A percentile compares a stretch with the other conserved stretches of the same genome.
phyloP scores from a whole-genome alignment of 1,140 invertebrate genomes.

The Gryllus bimaculatus region DNA sequence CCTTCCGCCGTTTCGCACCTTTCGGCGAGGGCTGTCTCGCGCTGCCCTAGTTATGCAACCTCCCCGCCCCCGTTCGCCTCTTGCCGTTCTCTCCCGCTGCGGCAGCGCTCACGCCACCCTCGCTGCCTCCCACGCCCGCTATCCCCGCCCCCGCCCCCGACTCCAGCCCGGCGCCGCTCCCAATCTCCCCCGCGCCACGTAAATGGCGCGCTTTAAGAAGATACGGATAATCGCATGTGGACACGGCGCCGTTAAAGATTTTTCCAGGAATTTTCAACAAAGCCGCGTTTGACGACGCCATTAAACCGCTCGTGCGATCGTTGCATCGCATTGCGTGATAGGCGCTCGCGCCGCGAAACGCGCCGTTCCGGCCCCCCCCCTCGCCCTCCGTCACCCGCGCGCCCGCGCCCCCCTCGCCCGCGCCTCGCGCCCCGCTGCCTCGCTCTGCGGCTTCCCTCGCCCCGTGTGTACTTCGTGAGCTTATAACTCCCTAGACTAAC shows the following conservation, averaged over 20 bases:
- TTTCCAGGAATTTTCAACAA: neutral
- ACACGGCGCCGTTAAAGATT: neutral
- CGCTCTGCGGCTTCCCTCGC: no score
- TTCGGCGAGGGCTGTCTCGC: neutral
- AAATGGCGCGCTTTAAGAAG: neutral
- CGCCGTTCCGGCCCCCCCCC: neutral
- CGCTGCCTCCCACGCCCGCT: no score
- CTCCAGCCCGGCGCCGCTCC: neutral
- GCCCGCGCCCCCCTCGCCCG: no score
- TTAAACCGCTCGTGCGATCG: neutral
- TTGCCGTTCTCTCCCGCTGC: neutral
- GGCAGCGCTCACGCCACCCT: neutral
- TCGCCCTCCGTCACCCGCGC: no score
- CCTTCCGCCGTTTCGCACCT: neutral
- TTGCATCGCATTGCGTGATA: neutral
- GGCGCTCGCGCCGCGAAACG: neutral
- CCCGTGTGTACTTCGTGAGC: no score
- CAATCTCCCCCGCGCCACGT: neutral
- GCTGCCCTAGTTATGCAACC: neutral
- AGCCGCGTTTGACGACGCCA: neutral
- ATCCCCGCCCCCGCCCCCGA: no score
- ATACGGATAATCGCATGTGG: neutral
- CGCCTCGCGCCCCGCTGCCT: no score
- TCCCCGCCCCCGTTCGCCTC: no score
- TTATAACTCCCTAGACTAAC: no score